These are phyloP conservation scores for Drosophila lini DNA, from an alignment of 1,140 invertebrate genomes.

Conservation along the genomic window DNA sequence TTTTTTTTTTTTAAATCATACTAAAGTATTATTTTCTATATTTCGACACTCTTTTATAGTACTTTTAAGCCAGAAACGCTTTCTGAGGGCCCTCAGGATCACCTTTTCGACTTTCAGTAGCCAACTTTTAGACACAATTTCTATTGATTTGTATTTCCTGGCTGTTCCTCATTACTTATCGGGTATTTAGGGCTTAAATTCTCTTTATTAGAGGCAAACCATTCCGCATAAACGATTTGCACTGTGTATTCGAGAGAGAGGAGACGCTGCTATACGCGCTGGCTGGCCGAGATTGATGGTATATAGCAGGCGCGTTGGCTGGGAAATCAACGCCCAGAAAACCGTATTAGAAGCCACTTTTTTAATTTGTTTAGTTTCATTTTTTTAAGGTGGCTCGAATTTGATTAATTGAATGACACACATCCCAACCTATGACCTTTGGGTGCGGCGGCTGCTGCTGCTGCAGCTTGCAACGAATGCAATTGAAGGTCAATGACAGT, in stretches of 20 bases:
- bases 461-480: conserved; percentile 68
- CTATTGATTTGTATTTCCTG: not conserved
- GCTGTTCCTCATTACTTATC: not conserved
- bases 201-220: not conserved
- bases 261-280: not conserved
- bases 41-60: not conserved
- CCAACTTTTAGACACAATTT: not conserved
- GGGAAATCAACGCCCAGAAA: conserved; percentile 13
- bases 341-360: not conserved
- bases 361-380: not conserved
- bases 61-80: not conserved
- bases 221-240: conserved; percentile 5
- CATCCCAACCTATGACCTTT: conserved; percentile 72
- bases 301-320: not conserved
- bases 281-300: conserved; percentile 11
- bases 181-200: not conserved
- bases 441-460: conserved; percentile 63
- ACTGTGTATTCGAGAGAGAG: conserved; percentile 11
- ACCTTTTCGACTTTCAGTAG: not conserved
- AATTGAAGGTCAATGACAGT: conserved; percentile 81
- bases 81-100: not conserved
- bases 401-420: conserved; percentile 64
- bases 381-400: conserved; percentile 5
- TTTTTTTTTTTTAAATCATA: not conserved
- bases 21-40: not conserved